A percentile compares a stretch with the other conserved stretches of the same genome.
Conservation (phyloP, 1,140 invertebrate species). For the Acyrthosiphon pisum region DNA sequence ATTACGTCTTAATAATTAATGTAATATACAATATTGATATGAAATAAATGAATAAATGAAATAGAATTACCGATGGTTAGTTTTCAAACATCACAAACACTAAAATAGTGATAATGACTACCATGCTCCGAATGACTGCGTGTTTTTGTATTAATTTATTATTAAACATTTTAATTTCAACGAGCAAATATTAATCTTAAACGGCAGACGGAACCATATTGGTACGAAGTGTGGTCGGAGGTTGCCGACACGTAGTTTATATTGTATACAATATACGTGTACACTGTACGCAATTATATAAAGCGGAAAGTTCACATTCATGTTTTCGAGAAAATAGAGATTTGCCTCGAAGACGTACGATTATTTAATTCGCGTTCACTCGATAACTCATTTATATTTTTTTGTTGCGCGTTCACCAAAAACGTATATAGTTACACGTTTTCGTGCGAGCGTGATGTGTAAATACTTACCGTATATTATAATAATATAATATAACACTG, state of each 20-base stretch:
- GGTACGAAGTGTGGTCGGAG: background rate
- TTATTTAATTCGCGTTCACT: background rate
- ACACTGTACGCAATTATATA: background rate
- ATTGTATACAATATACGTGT: background rate
- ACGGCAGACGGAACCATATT: background rate
- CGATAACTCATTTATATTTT: constrained; percentile 3
- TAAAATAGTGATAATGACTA: background rate
- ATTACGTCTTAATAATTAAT: background rate
- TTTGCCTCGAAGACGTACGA: constrained; percentile 10
- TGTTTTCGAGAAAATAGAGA: constrained; percentile 16
- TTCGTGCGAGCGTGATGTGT: no score
- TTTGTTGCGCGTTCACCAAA: background rate
- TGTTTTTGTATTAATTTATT: background rate
- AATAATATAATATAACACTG: background rate
- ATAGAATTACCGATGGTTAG: background rate
- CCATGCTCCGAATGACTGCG: background rate
- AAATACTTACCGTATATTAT: background rate
- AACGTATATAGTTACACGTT: background rate
- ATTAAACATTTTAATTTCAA: background rate
- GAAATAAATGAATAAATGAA: background rate
- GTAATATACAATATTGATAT: background rate
- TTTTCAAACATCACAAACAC: background rate
- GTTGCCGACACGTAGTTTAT: background rate
- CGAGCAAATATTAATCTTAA: background rate
- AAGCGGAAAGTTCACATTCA: background rate